Percentiles rank a stretch among this genome's conserved stretches.
Conservation (phyloP, 1,140 invertebrate species). For the Scaptomyza hsui region DNA sequence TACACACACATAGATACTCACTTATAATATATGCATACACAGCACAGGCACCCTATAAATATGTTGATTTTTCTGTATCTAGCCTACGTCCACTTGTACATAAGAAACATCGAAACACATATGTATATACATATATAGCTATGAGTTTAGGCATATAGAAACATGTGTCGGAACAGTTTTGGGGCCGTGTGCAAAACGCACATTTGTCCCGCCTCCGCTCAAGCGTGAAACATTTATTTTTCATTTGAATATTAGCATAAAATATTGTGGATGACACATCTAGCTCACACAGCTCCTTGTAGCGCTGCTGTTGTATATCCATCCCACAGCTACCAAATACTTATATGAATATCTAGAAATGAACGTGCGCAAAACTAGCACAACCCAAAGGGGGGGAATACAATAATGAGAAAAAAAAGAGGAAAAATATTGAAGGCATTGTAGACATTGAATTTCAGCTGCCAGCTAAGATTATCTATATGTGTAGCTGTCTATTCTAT, state of each 20-base stretch:
- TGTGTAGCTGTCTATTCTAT: conserved; percentile 51
- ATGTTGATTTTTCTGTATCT: conserved; percentile 43
- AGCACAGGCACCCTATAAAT: conserved; percentile 65
- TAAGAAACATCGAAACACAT: conserved; percentile 14
- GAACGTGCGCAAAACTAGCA: conserved; percentile 60
- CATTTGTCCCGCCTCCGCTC: conserved; percentile 79
- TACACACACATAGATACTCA: background rate
- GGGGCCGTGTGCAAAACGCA: conserved; percentile 82
- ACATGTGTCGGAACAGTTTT: conserved; percentile 50
- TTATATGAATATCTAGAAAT: conserved; percentile 19
- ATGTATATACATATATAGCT: conserved; percentile 29
- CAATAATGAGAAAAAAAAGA: conserved; percentile 32
- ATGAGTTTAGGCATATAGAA: conserved; percentile 36
- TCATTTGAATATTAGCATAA: conserved; percentile 79
- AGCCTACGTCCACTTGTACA: conserved; percentile 13
- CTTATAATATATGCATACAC: conserved; percentile 13
- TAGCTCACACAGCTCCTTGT: conserved; percentile 50
- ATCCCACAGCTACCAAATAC: conserved; percentile 23
- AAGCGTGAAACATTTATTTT: conserved; percentile 78
- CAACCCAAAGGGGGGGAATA: conserved; percentile 21
- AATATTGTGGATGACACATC: conserved; percentile 82
- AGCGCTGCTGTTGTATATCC: conserved; percentile 47
- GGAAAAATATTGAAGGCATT: conserved; percentile 62
- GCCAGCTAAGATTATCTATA: conserved; percentile 51
- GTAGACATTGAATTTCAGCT: conserved; percentile 65